Conservation (phyloP, 1,140 invertebrate genomes). For the Acromyrmex echinatior region DNA sequence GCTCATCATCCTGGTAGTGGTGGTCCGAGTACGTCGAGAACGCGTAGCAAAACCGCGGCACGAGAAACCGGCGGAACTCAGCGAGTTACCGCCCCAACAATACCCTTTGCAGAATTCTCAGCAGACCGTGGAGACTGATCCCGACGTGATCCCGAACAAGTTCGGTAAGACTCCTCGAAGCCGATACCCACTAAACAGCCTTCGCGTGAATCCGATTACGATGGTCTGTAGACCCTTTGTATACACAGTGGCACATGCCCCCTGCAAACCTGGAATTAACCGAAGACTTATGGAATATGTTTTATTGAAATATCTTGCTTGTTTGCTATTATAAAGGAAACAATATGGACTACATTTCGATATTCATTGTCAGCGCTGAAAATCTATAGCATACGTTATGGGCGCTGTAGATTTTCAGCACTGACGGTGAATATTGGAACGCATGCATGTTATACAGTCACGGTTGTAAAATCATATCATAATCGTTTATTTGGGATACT, state of each 20-base stretch:
- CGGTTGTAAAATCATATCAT: background rate
- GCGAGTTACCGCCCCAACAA: constrained; percentile 85
- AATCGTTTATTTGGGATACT: background rate
- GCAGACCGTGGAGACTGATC: constrained; percentile 89
- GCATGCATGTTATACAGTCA: too few relatives aligned
- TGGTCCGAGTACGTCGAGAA: constrained; percentile 85
- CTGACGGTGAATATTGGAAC: too few relatives aligned
- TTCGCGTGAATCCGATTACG: constrained; percentile 48
- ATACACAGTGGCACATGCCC: background rate
- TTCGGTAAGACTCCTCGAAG: constrained; percentile 87
- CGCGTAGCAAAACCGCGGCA: constrained; percentile 83
- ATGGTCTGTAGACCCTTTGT: background rate
- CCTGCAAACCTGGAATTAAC: background rate
- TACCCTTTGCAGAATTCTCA: constrained; percentile 85
- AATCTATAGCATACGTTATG: too few relatives aligned
- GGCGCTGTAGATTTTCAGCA: too few relatives aligned
- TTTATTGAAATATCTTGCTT: background rate
- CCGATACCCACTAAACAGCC: constrained; percentile 36
- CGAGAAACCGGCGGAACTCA: constrained; percentile 85
- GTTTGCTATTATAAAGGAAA: background rate
- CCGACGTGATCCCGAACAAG: constrained; percentile 91
- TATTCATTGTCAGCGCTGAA: too few relatives aligned
- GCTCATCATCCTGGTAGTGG: constrained; percentile 86
- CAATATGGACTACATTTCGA: too few relatives aligned
- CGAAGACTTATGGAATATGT: background rate